A percentile compares a stretch with the other conserved stretches of the same genome.
Conservation (phyloP, 1,140 invertebrate species). For the Bactericera cockerelli region DNA sequence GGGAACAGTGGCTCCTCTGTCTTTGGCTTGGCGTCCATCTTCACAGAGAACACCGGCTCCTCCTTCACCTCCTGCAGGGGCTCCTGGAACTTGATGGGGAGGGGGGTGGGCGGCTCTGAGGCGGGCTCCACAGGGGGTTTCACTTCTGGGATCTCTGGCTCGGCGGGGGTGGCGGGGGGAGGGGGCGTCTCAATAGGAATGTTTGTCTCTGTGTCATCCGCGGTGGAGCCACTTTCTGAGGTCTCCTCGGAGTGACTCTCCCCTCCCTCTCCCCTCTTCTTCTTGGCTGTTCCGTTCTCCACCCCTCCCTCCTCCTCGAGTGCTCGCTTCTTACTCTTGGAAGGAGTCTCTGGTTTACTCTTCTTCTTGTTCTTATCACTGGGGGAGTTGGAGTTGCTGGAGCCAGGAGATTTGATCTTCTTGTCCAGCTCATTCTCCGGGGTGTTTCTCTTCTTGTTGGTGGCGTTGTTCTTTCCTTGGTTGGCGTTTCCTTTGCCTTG, state of each 20-base stretch:
- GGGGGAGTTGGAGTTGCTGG: constrained; percentile 31
- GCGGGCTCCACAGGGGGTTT: background rate
- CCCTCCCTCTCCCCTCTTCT: constrained; percentile 2
- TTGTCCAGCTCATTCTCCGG: constrained; percentile 33
- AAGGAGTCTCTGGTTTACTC: constrained; percentile 20
- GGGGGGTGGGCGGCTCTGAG: background rate
- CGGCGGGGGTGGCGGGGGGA: constrained; percentile 5
- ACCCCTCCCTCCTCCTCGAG: constrained; percentile 45
- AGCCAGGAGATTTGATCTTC: constrained; percentile 32
- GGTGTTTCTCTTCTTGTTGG: constrained; percentile 27
- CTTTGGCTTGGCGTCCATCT: constrained; percentile 19
- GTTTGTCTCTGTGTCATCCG: constrained; percentile 8
- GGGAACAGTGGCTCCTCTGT: constrained; percentile 17
- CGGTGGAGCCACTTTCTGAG: constrained; percentile 10
- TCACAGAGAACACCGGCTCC: background rate
- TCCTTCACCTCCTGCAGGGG: background rate
- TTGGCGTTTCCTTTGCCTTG: constrained; percentile 54
- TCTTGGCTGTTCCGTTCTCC: constrained; percentile 48
- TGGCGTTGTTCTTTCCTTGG: constrained; percentile 32
- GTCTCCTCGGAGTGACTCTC: background rate
- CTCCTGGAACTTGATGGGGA: constrained; percentile 11
- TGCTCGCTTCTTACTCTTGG: constrained; percentile 44
- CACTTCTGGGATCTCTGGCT: background rate
- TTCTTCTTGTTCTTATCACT: constrained; percentile 31
- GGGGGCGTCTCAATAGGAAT: constrained; percentile 14